phyloP scores from a whole-genome alignment of 2,113 vertebrate species.

The Edolisoma coerulescens region DNA sequence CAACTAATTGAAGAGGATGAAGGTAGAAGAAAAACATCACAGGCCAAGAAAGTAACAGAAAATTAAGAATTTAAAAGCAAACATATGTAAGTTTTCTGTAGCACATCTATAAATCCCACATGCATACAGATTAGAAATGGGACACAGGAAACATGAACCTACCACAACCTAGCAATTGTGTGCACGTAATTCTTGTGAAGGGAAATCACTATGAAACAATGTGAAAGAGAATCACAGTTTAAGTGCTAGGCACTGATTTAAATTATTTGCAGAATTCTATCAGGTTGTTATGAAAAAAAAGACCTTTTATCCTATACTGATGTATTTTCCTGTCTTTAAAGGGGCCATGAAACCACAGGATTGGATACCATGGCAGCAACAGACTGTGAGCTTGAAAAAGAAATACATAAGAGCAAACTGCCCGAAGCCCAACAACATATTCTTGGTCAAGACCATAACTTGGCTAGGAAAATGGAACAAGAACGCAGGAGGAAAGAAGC shows the following conservation, averaged over 20 bases:
- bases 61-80: not conserved
- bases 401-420: not conserved
- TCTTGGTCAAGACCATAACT: slow-evolving; percentile 70
- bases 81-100: not conserved
- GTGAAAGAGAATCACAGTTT: not conserved
- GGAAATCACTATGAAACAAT: not conserved
- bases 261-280: not conserved
- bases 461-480: slow-evolving; percentile 86
- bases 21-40: not conserved
- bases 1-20: not conserved
- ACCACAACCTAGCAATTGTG: not conserved
- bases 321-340: slow-evolving; percentile 18
- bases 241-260: not conserved
- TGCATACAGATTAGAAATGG: not conserved
- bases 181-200: not conserved
- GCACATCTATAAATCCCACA: not conserved
- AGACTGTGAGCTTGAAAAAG: not conserved
- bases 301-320: not conserved
- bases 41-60: not conserved
- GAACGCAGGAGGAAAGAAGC: slow-evolving; percentile 85
- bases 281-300: not conserved
- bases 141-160: not conserved
- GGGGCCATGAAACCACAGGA: not conserved
- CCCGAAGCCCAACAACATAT: not conserved
- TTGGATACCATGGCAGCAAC: not conserved